phyloP scores from a whole-genome alignment of 2,113 vertebrate genomes.

The Gadus chalcogrammus region DNA sequence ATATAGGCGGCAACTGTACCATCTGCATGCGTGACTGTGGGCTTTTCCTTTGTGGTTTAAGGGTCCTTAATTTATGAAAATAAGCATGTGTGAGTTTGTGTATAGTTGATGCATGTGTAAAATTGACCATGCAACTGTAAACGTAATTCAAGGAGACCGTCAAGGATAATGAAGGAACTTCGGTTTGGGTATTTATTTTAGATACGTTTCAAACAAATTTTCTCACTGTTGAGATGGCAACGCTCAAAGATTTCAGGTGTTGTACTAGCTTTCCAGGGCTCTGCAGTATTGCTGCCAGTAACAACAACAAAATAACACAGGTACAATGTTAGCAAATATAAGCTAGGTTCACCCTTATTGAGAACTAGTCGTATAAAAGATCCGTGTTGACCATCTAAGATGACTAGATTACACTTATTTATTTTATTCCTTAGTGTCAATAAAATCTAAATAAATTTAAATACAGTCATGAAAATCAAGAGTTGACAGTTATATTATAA shows the following conservation, averaged over 20 bases:
- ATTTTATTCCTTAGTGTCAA: conserved; percentile 21
- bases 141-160: too few species aligned
- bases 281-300: background rate
- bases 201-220: background rate
- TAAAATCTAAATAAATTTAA: conserved; percentile 46
- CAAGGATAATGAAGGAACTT: background rate
- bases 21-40: too few species aligned
- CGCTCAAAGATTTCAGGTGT: background rate
- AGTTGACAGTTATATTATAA: conserved; percentile 67
- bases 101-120: too few species aligned
- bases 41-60: too few species aligned
- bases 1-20: background rate
- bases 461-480: conserved; percentile 50
- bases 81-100: too few species aligned
- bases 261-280: background rate
- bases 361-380: conserved; percentile 17
- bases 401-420: conserved; percentile 13
- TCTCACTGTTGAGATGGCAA: background rate
- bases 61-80: too few species aligned
- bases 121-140: too few species aligned
- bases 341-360: conserved; percentile 1
- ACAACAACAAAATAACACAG: background rate
- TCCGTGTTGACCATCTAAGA: conserved; percentile 12
- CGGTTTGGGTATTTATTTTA: background rate
- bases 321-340: conserved; percentile 5